A percentile compares a stretch with the other conserved stretches of the same genome.
These are phyloP conservation scores for Zoroaster sp. DNA, from an alignment of 53 echinoderm and acorn worm genomes.

Conservation along the genomic window DNA sequence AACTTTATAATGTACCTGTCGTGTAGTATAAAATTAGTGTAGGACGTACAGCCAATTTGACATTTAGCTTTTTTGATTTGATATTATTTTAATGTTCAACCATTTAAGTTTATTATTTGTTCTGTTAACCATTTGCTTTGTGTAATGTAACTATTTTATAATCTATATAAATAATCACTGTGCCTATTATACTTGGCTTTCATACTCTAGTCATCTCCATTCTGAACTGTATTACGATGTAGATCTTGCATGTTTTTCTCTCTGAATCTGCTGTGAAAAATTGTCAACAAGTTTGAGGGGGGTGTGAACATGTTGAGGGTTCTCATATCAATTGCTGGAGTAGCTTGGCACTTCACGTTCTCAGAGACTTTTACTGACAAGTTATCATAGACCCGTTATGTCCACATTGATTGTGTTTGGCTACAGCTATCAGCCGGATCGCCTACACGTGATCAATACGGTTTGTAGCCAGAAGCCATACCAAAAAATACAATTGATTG, in stretches of 20 bases:
- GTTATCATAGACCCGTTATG: no score
- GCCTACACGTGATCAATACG: no score
- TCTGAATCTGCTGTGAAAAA: background rate
- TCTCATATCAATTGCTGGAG: background rate
- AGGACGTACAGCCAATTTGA: background rate
- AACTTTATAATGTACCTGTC: slow-evolving; percentile 48
- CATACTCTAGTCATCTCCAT: background rate
- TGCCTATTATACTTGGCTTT: slow-evolving; percentile 32
- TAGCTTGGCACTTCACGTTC: background rate
- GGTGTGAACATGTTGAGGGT: background rate
- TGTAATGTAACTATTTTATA: slow-evolving; percentile 46
- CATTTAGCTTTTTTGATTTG: slow-evolving; percentile 3
- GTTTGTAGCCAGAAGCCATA: no score
- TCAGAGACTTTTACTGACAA: no score
- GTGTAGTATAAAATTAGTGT: slow-evolving; percentile 42
- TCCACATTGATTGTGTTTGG: no score
- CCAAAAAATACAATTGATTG: no score
- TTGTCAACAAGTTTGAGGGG: background rate
- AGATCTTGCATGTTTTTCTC: background rate
- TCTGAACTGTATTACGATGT: background rate
- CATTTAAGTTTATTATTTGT: slow-evolving; percentile 31
- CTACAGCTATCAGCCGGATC: no score
- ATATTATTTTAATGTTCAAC: slow-evolving; percentile 27
- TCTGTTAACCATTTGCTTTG: slow-evolving; percentile 29
- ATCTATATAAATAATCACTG: slow-evolving; percentile 29